Conservation (phyloP, 2,888 invertebrate genomes). For the Orchesellides sinensis region DNA sequence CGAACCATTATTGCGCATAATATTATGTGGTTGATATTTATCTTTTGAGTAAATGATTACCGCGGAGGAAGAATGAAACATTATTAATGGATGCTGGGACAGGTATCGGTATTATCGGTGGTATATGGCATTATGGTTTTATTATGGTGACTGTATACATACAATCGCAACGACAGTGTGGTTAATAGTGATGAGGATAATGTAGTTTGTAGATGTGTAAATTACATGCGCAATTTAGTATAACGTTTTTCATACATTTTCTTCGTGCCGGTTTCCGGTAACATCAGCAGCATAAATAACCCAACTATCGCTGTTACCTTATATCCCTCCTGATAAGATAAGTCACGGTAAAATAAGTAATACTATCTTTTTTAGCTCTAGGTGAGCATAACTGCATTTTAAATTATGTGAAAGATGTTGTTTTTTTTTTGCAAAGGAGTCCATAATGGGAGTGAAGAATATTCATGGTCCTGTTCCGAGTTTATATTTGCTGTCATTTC, state of each 20-base stretch:
- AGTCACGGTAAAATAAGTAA: background rate
- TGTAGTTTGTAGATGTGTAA: background rate
- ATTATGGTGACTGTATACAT: no score
- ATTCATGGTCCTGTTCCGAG: background rate
- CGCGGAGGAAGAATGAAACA: background rate
- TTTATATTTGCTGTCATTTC: conserved; percentile 14
- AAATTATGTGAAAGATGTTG: conserved; percentile 1
- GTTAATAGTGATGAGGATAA: background rate
- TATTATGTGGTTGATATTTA: conserved; percentile 43
- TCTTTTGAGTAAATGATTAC: conserved; percentile 40
- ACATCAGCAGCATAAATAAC: conserved; percentile 5
- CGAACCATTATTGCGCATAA: background rate
- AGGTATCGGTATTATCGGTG: background rate
- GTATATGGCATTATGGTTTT: background rate
- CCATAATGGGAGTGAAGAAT: background rate
- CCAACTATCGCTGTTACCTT: background rate
- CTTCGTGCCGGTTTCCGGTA: conserved; percentile 42
- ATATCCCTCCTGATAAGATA: background rate
- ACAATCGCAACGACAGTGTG: no score
- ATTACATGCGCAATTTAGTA: conserved; percentile 15
- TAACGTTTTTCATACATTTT: conserved; percentile 22
- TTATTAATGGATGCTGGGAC: conserved; percentile 16
- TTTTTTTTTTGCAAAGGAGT: background rate
- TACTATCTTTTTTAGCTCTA: background rate
- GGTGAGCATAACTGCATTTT: conserved; percentile 18